A percentile compares a stretch with the other conserved stretches of the same genome.
phyloP scores from a whole-genome alignment of 1,140 invertebrate genomes.

The Rhyzopertha dominica region DNA sequence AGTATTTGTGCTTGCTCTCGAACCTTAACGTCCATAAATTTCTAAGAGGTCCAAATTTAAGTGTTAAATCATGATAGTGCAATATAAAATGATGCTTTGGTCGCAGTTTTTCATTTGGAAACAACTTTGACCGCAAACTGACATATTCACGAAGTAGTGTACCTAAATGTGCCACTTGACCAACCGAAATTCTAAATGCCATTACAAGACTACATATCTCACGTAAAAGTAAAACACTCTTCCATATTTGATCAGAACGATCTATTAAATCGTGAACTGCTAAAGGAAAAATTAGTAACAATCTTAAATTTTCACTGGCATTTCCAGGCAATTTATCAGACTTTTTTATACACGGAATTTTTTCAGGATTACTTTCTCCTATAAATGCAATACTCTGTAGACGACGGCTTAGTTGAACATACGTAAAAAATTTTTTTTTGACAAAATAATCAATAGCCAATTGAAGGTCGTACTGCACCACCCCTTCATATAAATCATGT shows the following conservation, averaged over 20 bases:
- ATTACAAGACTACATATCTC: conserved; percentile 8
- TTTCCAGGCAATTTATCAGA: conserved; percentile 9
- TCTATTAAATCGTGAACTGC: conserved; percentile 4
- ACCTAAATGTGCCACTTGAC: conserved; percentile 13
- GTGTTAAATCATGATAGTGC: conserved; percentile 12
- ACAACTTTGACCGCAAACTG: background rate
- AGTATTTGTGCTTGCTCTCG: conserved; percentile 18
- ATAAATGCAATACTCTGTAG: conserved; percentile 3
- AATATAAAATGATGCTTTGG: conserved; percentile 18
- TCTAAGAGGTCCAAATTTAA: conserved; percentile 13
- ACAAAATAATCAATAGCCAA: conserved; percentile 17
- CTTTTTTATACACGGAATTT: conserved; percentile 12
- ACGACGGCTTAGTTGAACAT: background rate
- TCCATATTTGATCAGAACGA: conserved; percentile 1
- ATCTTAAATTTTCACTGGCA: conserved; percentile 14
- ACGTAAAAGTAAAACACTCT: conserved; percentile 9
- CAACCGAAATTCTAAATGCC: conserved; percentile 8
- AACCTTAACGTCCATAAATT: conserved; percentile 16
- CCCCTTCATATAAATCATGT: conserved; percentile 26
- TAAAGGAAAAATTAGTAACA: conserved; percentile 15
- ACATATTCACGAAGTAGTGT: conserved; percentile 13
- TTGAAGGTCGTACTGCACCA: conserved; percentile 20
- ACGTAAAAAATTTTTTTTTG: conserved; percentile 4
- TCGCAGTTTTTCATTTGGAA: conserved; percentile 8
- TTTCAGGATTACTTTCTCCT: background rate